Evolutionary conservation across 2,888 invertebrate genomes (phyloP), one percentile per base, ranked within the genome.

Genomic region (Crepidodera aurea): DNA sequence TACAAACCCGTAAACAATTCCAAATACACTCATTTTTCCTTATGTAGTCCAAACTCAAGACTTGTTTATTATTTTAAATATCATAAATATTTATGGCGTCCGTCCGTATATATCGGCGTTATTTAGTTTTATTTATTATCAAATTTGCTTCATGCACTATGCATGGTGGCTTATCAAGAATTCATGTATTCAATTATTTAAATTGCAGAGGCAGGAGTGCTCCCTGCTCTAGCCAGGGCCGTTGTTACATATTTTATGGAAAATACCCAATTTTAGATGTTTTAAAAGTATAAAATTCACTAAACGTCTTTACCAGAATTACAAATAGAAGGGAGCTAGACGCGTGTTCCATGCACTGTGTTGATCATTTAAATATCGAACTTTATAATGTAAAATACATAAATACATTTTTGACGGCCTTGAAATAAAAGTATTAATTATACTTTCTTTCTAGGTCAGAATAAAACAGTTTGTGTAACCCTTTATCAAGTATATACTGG

Each of bases 171-270:
- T 80, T 80, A 81, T 81, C 80, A 79, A 73, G 74, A 76, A 81
- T 81, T 81, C 81, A 81, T 81, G 78, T 81, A 81, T 81, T 81
- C 81, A 79, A 80, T 81, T 81, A 81, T 81, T 81, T 78, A 81
- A 81, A 81, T 81, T 80, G 77, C 67, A 73, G 76, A 72, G 50
- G 54, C 53, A 54, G 54, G 42, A 54, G 60, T 54, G 50, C 39
- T 53, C 46, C 59, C 60, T 46, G 37, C 53, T 32, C 27, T 51
- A 19, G 13, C 53, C 54, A 50, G 62, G 56, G 32, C 54, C 55
- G 51, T 60, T 55, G 10, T 37, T 55, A 25, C 12, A 48, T 48
- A 57, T 57, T 57, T 57, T 57, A 57, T 57, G 57, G 22, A 39
- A 48, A 56, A 16, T 16, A 25, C 16, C 18, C 40, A 54, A 54